These are phyloP conservation scores for Acleris cristana DNA, from an alignment of 2,888 invertebrate genomes.

Conservation along the genomic window DNA sequence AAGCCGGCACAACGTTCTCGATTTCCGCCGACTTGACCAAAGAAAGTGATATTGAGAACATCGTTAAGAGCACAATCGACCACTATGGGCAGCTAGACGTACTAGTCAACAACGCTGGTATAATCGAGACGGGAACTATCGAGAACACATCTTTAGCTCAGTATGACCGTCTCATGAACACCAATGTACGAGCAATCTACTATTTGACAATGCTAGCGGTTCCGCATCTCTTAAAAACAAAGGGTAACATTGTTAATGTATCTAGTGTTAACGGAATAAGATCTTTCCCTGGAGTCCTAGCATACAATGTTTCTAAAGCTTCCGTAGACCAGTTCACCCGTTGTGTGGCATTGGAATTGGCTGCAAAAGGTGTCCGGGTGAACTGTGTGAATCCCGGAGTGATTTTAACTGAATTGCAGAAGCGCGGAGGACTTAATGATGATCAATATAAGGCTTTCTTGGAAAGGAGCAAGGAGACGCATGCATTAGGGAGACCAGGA, in stretches of 20 bases:
- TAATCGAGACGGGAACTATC: conserved; percentile 91
- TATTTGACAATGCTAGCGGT: conserved; percentile 94
- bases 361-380: conserved; percentile 91
- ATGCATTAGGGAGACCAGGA: conserved; percentile 95
- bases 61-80: conserved; percentile 88
- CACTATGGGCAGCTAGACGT: conserved; percentile 91
- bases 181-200: conserved; percentile 93
- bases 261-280: conserved; percentile 97
- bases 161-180: conserved; percentile 94
- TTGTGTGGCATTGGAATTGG: conserved; percentile 94
- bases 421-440: conserved; percentile 92
- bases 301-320: conserved; percentile 96
- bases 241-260: conserved; percentile 97
- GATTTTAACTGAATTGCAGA: conserved; percentile 93
- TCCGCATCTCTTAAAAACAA: conserved; percentile 91
- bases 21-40: conserved; percentile 89
- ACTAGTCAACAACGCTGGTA: conserved; percentile 95
- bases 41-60: conserved; percentile 88
- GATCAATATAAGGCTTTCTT: conserved; percentile 93
- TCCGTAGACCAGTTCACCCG: conserved; percentile 97
- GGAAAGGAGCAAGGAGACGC: conserved; percentile 92
- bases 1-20: conserved; percentile 77
- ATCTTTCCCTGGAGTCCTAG: conserved; percentile 94
- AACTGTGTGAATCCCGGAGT: conserved; percentile 98
- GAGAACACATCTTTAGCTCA: conserved; percentile 94